Evolutionary conservation across 2,113 vertebrate genomes (phyloP), one percentile per base, ranked within the genome.

Genomic region (Alosa alosa): DNA sequence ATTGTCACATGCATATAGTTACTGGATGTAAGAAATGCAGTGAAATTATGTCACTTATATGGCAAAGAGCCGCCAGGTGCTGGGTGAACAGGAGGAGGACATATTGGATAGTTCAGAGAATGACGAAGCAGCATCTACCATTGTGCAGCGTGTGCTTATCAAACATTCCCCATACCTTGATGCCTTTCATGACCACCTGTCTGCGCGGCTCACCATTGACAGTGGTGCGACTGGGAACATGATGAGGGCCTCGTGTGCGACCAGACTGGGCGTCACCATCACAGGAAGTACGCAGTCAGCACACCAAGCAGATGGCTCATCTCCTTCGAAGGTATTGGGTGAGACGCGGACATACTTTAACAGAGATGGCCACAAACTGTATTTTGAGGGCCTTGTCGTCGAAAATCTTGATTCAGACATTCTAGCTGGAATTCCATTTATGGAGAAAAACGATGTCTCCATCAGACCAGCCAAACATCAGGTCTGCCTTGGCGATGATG

Each of bases 271-370:
- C 2, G 22, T 64, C 60, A 64, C 60, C 15, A 49, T 81, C n/a
- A 36, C 47, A 7, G 36, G 72, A 5, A 85, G 72, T 52, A 81
- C 36, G 4, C 36, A 81, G 84, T 85, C 85, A 31, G 81, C 41
- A 2, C 78, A 46, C 22, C 81, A 64, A 25, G 31, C 31, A 31
- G 31, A 31, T 31, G 31, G 31, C 31, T 84, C 64, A 4, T 84
- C 84, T 0, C 50, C 52, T 15, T 60, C 82, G 50, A 82, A 86
- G 20, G 85, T 86, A 8, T 22, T 60, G 52, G 85, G 41, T 0
- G 81, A 86, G 55, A 86, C 44, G 25, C 22, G 25, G 17, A 25
- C 22, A 1, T 44, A 47, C 44, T 82, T 82, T 45, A 41, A 82
- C 3, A 46, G 52, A 45, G 78, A 82, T 11, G 31, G 41, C 25